Evolutionary conservation across 30 jellyfish, hydroid and myxozoan genomes (phyloP).

Genomic region (Rhopilema esculentum): DNA sequence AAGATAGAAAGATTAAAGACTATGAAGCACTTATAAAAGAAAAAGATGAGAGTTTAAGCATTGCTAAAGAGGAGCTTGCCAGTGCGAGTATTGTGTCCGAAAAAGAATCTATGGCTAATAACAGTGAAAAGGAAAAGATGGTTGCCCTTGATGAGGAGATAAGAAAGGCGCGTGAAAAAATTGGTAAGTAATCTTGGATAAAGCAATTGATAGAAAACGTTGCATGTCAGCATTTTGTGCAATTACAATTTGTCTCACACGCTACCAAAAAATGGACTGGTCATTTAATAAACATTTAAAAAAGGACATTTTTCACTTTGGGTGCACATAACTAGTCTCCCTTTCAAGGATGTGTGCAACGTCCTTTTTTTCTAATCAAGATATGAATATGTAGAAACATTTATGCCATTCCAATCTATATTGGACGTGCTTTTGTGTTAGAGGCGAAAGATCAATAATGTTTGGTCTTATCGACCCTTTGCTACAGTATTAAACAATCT

Average conservation of each 20-base stretch:
- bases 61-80: conserved; percentile 11
- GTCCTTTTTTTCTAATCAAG: too few relatives aligned
- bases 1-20: conserved; percentile 5
- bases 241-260: background rate
- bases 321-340: too few relatives aligned
- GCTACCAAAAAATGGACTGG: background rate
- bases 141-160: conserved; percentile 42
- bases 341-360: too few relatives aligned
- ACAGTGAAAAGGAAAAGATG: background rate
- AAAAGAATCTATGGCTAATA: conserved; percentile 5
- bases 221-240: background rate
- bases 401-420: too few relatives aligned
- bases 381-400: too few relatives aligned
- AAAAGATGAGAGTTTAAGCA: background rate
- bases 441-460: too few relatives aligned
- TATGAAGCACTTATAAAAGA: conserved; percentile 12
- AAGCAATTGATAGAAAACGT: too few relatives aligned
- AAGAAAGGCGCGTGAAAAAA: conserved; percentile 12
- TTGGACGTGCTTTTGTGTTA: too few relatives aligned
- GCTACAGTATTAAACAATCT: too few relatives aligned
- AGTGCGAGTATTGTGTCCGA: background rate
- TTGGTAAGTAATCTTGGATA: conserved; percentile 43
- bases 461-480: too few relatives aligned
- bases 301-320: too few relatives aligned
- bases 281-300: too few relatives aligned